Base-by-base conservation (phyloP, 2,797 vertebrate genomes). In the Syngnathus acus region DNA sequence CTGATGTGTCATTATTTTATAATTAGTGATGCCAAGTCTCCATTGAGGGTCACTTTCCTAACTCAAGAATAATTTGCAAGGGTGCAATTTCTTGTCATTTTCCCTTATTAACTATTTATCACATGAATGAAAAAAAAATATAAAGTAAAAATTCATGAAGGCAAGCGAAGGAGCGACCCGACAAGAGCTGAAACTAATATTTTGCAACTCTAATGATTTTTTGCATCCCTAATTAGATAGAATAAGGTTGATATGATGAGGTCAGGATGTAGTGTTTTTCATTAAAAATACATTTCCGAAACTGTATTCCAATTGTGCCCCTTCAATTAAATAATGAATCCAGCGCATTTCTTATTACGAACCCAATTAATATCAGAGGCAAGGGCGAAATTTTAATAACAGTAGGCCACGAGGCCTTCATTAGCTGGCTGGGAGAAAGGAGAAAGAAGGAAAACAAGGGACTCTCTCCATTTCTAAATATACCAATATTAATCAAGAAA, bases 191-290 rank as follows among this genome's bases (percentile, higher is more conserved):
- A 94, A 95, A 94, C 94, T 97, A 97, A 98, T 97, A 97, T 98
- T 99, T 98, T 96, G 94, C 94, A 96, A 96, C 93, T 94, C 91
- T 97, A 97, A 97, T 96, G 94, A 94, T 96, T 97, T 95, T 96
- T 94, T 96, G 94, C 94, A 98, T 98, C 91, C 90, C 94, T 99
- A 98, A 99, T 98, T 98, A 96, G 95, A 95, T 96, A 95, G 93
- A 94, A 95, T 94, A 95, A 95, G 94, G 94, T 96, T 97, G 95
- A 97, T 97, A 94, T 95, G 95, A 99, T 97, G 98, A 98, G 95
- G 94, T 95, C 95, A 96, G 94, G 94, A 97, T 95, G 91, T 95
- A 95, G 95, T 95, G 94, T 95, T 98, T 96, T 97, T 96, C 94
- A 98, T 99, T 97, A 98, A 97, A 93, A 97, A 96, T 94, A 93